A percentile compares a stretch with the other conserved stretches of the same genome.
phyloP scores from a whole-genome alignment of 1,140 invertebrate species.

The Drosophila sp. region DNA sequence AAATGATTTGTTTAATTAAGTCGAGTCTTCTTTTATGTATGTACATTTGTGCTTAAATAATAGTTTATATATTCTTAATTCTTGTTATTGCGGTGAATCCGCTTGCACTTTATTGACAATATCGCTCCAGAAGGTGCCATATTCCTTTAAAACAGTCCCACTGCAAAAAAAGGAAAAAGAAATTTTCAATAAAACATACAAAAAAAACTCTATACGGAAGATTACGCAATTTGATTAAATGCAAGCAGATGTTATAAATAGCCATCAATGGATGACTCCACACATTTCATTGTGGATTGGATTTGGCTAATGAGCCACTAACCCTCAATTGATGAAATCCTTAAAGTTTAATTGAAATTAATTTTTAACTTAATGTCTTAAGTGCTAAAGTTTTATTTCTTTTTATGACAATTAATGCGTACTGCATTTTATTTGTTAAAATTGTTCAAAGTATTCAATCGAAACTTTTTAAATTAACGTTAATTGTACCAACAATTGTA shows the following conservation, averaged over 20 bases:
- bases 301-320: neutral
- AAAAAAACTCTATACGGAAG: slow-evolving; percentile 26
- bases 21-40: slow-evolving; percentile 47
- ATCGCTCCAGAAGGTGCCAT: slow-evolving; percentile 89
- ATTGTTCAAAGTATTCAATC: too few species aligned
- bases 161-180: slow-evolving; percentile 84
- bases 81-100: slow-evolving; percentile 41
- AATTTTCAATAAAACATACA: slow-evolving; percentile 15
- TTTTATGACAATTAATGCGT: too few species aligned
- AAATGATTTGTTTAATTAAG: slow-evolving; percentile 55
- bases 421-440: too few species aligned
- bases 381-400: too few species aligned
- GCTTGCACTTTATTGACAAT: slow-evolving; percentile 80
- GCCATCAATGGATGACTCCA: slow-evolving; percentile 49
- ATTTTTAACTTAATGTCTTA: neutral
- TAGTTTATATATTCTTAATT: slow-evolving; percentile 35
- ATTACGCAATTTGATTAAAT: slow-evolving; percentile 37
- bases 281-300: slow-evolving; percentile 25
- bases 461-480: too few species aligned
- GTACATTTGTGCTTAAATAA: slow-evolving; percentile 25
- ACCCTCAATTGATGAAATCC: neutral
- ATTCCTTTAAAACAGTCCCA: slow-evolving; percentile 89
- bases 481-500: too few species aligned
- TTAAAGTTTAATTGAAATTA: neutral
- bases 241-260: slow-evolving; percentile 45